Base-by-base conservation (phyloP, 23 tunicate species). In the Trididemnum miniatum region DNA sequence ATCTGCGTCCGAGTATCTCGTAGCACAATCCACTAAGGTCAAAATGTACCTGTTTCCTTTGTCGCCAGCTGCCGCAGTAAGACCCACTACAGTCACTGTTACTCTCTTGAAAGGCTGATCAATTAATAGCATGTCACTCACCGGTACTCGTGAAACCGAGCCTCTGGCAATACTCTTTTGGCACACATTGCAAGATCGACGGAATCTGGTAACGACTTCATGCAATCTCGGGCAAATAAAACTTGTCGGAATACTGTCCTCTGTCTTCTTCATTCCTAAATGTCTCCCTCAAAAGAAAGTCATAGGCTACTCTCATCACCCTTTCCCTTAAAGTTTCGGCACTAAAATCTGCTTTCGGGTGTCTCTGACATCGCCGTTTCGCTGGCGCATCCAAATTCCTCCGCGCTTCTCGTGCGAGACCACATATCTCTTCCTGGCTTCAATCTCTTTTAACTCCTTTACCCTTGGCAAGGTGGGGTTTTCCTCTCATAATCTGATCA, bases 71-170 rank as follows among this genome's bases (percentile, higher is more conserved):
- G 81, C 74, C 1, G 51, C 0, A 76, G 75, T 62, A 0, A 82
- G 88, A 7, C 82, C 88, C 59, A 84, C 28, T 28, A 84, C n/a
- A 35, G 71, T 78, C 35, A 84, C 75, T n/a, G 81, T 35, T 2
- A 84, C 88, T 26, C 82, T 62, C 35, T 76, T 39, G 35, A 84
- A 84, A 1, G 78, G 81, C 20, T 37, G 26, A 60, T 76, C 88
- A 31, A 84, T 75, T 25, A 59, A 3, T 0, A 63, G 82, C 63
- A 29, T 63, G 0, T 31, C 9, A n/a, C 78, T 69, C 3, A 84
- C 2, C 1, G 88, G 88, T 1, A 30, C 88, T n/a, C 39, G 37
- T 4, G 29, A 22, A n/a, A 75, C 75, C 1, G 62, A 35, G n/a
- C 76, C 63, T 51, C 62, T 84, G 25, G 59, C 0, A 0, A 37